Percentiles rank a stretch among this genome's conserved stretches.
Conservation (phyloP, 2,888 invertebrate genomes). For the Axea sp. region DNA sequence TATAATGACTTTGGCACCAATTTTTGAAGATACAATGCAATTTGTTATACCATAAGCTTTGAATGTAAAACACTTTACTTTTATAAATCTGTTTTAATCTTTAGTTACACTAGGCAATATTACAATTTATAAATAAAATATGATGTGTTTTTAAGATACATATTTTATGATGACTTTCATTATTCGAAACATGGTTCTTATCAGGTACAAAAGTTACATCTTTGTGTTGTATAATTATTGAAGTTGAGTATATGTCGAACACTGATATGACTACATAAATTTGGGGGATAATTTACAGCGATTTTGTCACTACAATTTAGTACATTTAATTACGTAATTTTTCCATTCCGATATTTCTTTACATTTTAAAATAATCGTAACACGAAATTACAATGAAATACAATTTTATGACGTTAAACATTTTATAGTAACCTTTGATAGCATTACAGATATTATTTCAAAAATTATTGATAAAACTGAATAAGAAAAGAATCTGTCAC, state of each 20-base stretch:
- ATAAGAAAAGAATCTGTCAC: no score
- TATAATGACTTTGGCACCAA: slow-evolving; percentile 10
- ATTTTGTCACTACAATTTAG: no score
- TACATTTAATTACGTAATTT: no score
- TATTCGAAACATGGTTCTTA: slow-evolving; percentile 43
- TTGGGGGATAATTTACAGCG: no score
- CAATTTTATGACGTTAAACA: no score
- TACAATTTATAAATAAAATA: slow-evolving; percentile 21
- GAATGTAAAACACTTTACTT: slow-evolving; percentile 15
- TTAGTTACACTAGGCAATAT: slow-evolving; percentile 2
- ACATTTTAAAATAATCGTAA: no score
- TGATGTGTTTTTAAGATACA: slow-evolving; percentile 29
- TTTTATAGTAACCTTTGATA: no score
- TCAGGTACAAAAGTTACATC: slow-evolving; percentile 54
- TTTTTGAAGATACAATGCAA: background rate
- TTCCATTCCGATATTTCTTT: no score
- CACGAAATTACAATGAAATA: no score
- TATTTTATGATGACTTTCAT: slow-evolving; percentile 49
- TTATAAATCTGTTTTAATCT: slow-evolving; percentile 8
- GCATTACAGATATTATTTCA: no score
- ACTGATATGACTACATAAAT: no score
- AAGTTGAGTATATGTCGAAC: slow-evolving; percentile 9
- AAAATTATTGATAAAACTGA: no score
- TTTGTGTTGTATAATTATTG: slow-evolving; percentile 4
- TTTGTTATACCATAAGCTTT: background rate